Conservation (phyloP, 2,888 invertebrate species). For the Cephonodes hylas region DNA sequence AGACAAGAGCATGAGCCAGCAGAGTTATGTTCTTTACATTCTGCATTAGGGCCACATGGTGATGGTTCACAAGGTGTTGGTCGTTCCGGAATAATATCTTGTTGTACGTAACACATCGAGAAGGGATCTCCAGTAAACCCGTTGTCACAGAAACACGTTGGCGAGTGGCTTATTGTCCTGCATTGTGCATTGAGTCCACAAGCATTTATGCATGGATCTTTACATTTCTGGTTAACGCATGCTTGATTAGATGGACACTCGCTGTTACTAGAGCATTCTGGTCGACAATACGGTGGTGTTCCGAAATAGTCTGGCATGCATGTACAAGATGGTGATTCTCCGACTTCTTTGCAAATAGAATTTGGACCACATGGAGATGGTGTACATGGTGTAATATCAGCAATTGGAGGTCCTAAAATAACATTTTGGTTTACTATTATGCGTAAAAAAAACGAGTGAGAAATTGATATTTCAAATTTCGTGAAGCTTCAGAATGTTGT, state of each 20-base stretch:
- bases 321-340: constrained; percentile 84
- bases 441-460: not conserved
- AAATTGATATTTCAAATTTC: not conserved
- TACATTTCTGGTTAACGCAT: constrained; percentile 84
- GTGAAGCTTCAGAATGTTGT: not conserved
- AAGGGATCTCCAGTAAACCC: constrained; percentile 87
- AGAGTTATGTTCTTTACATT: constrained; percentile 81
- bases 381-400: constrained; percentile 82
- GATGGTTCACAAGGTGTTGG: constrained; percentile 82
- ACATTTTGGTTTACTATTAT: not conserved
- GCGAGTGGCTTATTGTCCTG: constrained; percentile 86
- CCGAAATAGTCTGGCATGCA: constrained; percentile 86
- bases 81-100: constrained; percentile 63
- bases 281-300: constrained; percentile 88
- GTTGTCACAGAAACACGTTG: constrained; percentile 86
- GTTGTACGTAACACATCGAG: constrained; percentile 75
- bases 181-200: constrained; percentile 88
- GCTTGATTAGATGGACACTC: constrained; percentile 84
- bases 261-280: constrained; percentile 86
- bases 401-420: constrained; percentile 67
- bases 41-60: constrained; percentile 84
- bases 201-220: constrained; percentile 84
- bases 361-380: constrained; percentile 86
- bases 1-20: constrained; percentile 86
- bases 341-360: constrained; percentile 81